These are phyloP conservation scores for Drosophila fuyamai DNA, from an alignment of 1,140 invertebrate genomes.

Conservation along the genomic window DNA sequence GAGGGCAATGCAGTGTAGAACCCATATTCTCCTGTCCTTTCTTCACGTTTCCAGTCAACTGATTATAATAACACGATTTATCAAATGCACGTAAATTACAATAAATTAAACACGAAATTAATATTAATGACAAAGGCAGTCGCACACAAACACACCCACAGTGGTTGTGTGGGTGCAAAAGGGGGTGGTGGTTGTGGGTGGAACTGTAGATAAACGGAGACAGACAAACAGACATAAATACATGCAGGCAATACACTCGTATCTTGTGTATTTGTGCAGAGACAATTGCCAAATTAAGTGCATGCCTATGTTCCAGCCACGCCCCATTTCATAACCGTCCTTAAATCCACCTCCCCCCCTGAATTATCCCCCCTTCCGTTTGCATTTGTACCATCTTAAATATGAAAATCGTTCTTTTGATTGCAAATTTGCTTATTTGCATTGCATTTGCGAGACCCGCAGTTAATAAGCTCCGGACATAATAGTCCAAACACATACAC, in stretches of 20 bases:
- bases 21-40: conserved; percentile 23
- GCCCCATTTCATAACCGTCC: conserved; percentile 1
- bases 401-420: conserved; percentile 75
- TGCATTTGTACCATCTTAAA: conserved; percentile 61
- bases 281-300: conserved; percentile 82
- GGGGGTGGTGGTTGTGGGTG: no score
- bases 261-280: conserved; percentile 28
- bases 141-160: conserved; percentile 2
- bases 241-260: conserved; percentile 14
- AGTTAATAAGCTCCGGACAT: conserved; percentile 66
- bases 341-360: neutral
- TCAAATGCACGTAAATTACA: conserved; percentile 82
- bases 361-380: neutral
- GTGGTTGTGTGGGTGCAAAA: neutral
- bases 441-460: conserved; percentile 54
- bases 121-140: conserved; percentile 76
- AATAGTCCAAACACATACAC: conserved; percentile 28
- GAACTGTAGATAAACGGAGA: conserved; percentile 21
- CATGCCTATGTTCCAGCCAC: conserved; percentile 50
- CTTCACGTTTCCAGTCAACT: conserved; percentile 53
- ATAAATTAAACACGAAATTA: conserved; percentile 82
- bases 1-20: neutral
- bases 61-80: conserved; percentile 80
- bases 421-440: conserved; percentile 72
- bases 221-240: conserved; percentile 17